Evolutionary conservation across 1,140 invertebrate genomes (phyloP).

Genomic region (Lepidostoma basale): DNA sequence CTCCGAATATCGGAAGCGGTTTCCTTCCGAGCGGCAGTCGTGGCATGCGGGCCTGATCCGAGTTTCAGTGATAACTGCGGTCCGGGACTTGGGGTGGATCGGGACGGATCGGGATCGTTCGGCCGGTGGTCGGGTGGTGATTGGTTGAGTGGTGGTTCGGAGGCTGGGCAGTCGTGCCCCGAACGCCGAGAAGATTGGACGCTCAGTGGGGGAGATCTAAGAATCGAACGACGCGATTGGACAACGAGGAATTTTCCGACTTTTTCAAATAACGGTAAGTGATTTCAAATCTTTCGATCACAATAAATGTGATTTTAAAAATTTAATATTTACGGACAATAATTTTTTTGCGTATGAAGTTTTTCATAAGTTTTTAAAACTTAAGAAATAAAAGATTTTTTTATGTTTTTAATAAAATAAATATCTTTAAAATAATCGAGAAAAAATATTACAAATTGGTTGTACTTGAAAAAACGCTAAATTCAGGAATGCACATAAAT

Average conservation of each 20-base stretch:
- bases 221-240: conserved; percentile 1
- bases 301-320: neutral
- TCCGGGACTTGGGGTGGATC: conserved; percentile 1
- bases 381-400: too few relatives aligned
- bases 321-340: neutral
- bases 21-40: neutral
- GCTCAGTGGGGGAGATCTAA: neutral
- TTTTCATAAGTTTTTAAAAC: too few relatives aligned
- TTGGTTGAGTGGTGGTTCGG: conserved; percentile 27
- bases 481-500: too few relatives aligned
- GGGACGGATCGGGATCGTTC: neutral
- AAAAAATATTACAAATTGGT: too few relatives aligned
- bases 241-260: conserved; percentile 33
- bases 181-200: conserved; percentile 33
- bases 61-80: conserved; percentile 19
- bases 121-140: conserved; percentile 27
- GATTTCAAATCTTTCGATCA: neutral
- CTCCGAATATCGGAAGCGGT: conserved; percentile 1
- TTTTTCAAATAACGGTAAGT: conserved; percentile 43
- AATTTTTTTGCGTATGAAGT: too few relatives aligned
- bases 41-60: neutral
- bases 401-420: too few relatives aligned
- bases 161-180: conserved; percentile 37
- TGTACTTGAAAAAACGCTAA: too few relatives aligned
- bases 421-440: too few relatives aligned